A percentile compares a stretch with the other conserved stretches of the same genome.
These are phyloP conservation scores for Himantopus leucocephalus DNA, from an alignment of 2,113 vertebrate genomes.

Conservation along the genomic window DNA sequence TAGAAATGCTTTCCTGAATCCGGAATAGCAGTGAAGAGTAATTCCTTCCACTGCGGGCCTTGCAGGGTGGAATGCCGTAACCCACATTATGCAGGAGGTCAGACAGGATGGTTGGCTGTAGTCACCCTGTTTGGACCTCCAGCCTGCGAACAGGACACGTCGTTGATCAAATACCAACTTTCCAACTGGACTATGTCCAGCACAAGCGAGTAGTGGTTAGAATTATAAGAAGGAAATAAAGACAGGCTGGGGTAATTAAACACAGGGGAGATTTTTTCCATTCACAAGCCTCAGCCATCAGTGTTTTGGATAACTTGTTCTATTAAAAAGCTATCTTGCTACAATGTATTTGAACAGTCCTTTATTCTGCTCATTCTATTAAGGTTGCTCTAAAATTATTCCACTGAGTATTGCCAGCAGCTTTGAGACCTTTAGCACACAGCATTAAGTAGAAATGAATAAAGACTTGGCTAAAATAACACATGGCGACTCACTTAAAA, in stretches of 20 bases:
- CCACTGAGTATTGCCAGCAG: constrained; percentile 54
- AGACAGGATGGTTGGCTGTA: not conserved
- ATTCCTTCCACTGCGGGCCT: constrained; percentile 11
- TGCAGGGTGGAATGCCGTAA: not conserved
- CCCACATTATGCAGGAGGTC: not conserved
- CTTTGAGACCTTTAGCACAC: constrained; percentile 43
- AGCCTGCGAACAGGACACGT: not conserved
- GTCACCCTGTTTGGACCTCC: not conserved
- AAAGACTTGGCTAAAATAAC: constrained; percentile 48
- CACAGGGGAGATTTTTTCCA: constrained; percentile 45
- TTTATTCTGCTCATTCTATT: constrained; percentile 67
- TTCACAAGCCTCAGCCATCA: not conserved
- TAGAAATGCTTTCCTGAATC: constrained; percentile 45
- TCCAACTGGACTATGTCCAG: constrained; percentile 16
- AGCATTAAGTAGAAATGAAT: constrained; percentile 52
- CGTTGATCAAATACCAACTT: not conserved
- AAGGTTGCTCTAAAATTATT: constrained; percentile 48
- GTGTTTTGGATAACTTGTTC: constrained; percentile 45
- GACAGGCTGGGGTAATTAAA: constrained; percentile 39
- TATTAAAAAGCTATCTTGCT: constrained; percentile 57
- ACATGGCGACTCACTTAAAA: constrained; percentile 9
- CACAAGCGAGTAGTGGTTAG: not conserved
- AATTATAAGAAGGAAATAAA: constrained; percentile 30
- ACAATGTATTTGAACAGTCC: constrained; percentile 51
- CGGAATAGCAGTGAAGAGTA: not conserved